Conservation (phyloP, 2,888 invertebrate species). For the Tipula unca region DNA sequence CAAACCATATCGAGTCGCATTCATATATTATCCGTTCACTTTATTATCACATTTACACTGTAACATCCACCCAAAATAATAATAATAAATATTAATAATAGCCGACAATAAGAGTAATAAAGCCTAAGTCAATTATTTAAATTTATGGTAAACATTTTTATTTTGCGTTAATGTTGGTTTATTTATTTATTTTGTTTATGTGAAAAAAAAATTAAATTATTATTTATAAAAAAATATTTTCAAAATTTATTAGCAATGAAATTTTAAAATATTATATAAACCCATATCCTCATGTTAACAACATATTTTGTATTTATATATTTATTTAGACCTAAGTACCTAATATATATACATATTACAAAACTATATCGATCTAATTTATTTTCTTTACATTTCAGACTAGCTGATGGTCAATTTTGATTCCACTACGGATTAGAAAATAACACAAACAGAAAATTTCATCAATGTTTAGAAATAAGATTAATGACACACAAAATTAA, state of each 20-base stretch:
- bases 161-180: no score
- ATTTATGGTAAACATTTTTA: not conserved
- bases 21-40: no score
- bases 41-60: not conserved
- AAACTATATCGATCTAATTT: not conserved
- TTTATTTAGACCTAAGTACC: not conserved
- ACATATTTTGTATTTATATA: no score
- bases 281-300: not conserved
- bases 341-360: not conserved
- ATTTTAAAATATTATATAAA: not conserved
- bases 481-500: not conserved
- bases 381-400: conserved; percentile 14
- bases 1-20: no score
- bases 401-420: conserved; percentile 19
- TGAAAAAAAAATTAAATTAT: not conserved
- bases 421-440: conserved; percentile 2
- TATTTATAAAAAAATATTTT: not conserved
- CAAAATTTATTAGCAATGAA: not conserved
- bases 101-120: not conserved
- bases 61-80: not conserved
- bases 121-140: not conserved
- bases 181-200: not conserved
- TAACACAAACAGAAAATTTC: not conserved
- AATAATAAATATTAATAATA: not conserved
- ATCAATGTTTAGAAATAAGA: not conserved